Percentiles rank a stretch among this genome's conserved stretches.
Evolutionary conservation across 2,113 vertebrate genomes (phyloP).

Genomic region (Hippocampus abdominalis): DNA sequence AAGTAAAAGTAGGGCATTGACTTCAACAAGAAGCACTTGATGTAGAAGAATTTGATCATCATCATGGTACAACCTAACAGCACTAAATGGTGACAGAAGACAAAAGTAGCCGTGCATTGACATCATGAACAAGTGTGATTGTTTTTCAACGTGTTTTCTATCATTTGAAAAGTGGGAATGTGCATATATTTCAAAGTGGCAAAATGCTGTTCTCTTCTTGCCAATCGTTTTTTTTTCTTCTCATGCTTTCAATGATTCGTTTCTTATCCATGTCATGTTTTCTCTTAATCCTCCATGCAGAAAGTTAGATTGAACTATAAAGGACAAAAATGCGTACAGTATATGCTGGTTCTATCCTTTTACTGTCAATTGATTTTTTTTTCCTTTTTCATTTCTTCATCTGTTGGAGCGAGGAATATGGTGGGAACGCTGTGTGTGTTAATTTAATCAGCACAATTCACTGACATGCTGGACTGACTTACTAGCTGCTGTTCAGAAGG

Average conservation of each 20-base stretch:
- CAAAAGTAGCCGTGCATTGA: neutral
- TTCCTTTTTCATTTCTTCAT: constrained; percentile 52
- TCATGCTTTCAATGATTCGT: constrained; percentile 62
- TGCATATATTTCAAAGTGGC: constrained; percentile 94
- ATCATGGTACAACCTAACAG: constrained; percentile 33
- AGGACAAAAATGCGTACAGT: constrained; percentile 83
- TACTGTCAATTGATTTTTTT: constrained; percentile 89
- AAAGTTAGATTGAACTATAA: constrained; percentile 73
- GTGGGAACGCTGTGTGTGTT: constrained; percentile 97
- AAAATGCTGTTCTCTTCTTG: constrained; percentile 79
- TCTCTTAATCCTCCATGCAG: constrained; percentile 77
- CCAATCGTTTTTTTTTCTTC: constrained; percentile 58
- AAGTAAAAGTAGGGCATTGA: constrained; percentile 40
- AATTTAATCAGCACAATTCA: constrained; percentile 99
- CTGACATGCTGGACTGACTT: constrained; percentile 99
- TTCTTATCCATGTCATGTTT: constrained; percentile 21
- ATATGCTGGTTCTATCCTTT: constrained; percentile 89
- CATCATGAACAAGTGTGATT: constrained; percentile 26
- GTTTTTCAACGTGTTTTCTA: constrained; percentile 75
- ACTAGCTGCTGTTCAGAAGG: constrained; percentile 89
- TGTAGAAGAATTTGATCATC: constrained; percentile 31
- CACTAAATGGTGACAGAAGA: neutral
- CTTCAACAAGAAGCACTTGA: constrained; percentile 60
- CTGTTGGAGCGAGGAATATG: constrained; percentile 94
- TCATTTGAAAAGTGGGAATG: constrained; percentile 83